Conservation (phyloP, 2,797 vertebrate genomes). For the Oophaga sylvatica region DNA sequence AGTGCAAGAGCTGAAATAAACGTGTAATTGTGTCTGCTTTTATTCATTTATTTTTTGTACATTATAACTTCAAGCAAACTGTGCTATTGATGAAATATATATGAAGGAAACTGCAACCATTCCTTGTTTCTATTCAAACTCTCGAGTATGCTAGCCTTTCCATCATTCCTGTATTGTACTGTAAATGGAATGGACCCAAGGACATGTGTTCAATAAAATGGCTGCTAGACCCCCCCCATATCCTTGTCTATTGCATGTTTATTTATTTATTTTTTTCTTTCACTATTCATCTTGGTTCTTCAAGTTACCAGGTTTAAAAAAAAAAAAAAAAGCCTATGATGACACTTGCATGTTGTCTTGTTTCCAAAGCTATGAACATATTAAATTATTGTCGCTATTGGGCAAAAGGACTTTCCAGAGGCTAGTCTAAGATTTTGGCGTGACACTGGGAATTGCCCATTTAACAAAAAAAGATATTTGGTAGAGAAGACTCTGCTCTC, state of each 20-base stretch:
- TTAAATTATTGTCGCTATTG: no score
- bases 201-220: conserved; percentile 18
- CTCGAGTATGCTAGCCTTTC: not conserved
- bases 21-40: not conserved
- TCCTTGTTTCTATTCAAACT: not conserved
- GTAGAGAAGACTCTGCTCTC: no score
- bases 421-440: no score
- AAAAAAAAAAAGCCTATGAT: no score
- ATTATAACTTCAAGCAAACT: not conserved
- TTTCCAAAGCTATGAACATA: no score
- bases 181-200: not conserved
- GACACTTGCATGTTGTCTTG: no score
- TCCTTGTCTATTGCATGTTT: not conserved
- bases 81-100: not conserved
- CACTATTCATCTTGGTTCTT: not conserved
- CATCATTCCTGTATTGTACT: not conserved
- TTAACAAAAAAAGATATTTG: no score
- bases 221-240: not conserved
- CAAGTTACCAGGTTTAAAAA: not conserved
- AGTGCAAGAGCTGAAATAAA: conserved; percentile 66
- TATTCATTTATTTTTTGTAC: conserved; percentile 8
- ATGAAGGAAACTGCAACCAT: not conserved
- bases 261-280: not conserved
- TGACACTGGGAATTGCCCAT: no score
- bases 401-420: no score